Percentiles rank a stretch among this genome's conserved stretches.
Evolutionary conservation across 2,797 vertebrate species (phyloP).

Genomic region (Brachyrhaphis roseni): DNA sequence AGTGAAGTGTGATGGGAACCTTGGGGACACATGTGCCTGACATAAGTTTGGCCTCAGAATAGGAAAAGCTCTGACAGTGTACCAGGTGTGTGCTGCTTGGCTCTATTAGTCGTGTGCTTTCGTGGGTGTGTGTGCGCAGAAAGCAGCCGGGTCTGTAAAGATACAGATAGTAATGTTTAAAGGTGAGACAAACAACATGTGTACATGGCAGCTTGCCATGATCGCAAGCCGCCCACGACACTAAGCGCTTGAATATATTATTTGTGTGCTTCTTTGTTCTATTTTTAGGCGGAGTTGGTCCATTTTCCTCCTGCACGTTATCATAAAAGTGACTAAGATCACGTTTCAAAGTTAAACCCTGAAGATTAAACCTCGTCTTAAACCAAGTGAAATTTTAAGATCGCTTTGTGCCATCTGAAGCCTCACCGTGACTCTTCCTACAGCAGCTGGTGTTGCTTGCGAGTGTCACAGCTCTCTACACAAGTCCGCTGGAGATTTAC

Average conservation of each 20-base stretch:
- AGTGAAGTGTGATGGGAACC: conserved; percentile 66
- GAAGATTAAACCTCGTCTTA: neutral
- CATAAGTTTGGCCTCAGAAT: conserved; percentile 68
- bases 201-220: conserved; percentile 71
- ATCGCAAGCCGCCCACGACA: conserved; percentile 62
- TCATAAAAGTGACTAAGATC: conserved; percentile 3
- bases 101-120: conserved; percentile 54
- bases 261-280: conserved; percentile 39
- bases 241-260: conserved; percentile 43
- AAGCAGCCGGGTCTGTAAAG: conserved; percentile 48
- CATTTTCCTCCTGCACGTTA: conserved; percentile 46
- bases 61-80: conserved; percentile 65
- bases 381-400: conserved; percentile 16
- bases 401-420: conserved; percentile 13
- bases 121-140: conserved; percentile 31
- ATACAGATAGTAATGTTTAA: conserved; percentile 61
- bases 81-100: conserved; percentile 64
- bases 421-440: conserved; percentile 25
- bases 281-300: conserved; percentile 36
- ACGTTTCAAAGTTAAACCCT: conserved; percentile 21
- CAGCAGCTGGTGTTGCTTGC: conserved; percentile 32
- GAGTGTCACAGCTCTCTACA: conserved; percentile 54
- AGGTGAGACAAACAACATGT: conserved; percentile 72
- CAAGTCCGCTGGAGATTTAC: conserved; percentile 61
- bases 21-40: conserved; percentile 59